Conservation (phyloP, 1,140 invertebrate species). For the Nephila pilipes region DNA sequence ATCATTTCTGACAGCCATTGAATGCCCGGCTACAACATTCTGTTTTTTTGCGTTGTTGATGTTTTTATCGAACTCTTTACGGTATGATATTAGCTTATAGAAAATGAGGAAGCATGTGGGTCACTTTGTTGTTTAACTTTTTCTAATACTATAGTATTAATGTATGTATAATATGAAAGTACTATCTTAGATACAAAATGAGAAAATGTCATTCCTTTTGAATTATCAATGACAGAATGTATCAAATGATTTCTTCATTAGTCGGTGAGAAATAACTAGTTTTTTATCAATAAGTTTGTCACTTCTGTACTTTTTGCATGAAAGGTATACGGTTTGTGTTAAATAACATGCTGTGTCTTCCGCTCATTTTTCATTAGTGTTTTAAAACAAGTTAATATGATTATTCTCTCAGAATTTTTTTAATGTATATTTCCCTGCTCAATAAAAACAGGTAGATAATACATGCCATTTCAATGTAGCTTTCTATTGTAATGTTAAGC, state of each 20-base stretch:
- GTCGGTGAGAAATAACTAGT: background rate
- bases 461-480: too few relatives aligned
- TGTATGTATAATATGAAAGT: background rate
- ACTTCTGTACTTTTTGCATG: background rate
- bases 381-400: too few relatives aligned
- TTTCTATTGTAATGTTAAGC: too few relatives aligned
- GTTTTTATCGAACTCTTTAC: conserved; percentile 4
- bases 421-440: too few relatives aligned
- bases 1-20: conserved; percentile 13
- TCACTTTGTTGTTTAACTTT: background rate
- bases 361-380: too few relatives aligned
- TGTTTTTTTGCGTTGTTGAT: background rate
- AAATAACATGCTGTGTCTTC: too few relatives aligned
- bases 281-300: background rate
- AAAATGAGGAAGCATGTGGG: background rate
- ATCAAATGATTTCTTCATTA: conserved; percentile 4
- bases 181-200: background rate
- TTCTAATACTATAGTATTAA: background rate
- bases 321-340: too few relatives aligned
- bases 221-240: background rate
- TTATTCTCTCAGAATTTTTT: too few relatives aligned
- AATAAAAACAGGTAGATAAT: too few relatives aligned
- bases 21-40: background rate
- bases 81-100: background rate
- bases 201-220: background rate